These are phyloP conservation scores for Trichopria drosophilae DNA, from an alignment of 2,888 invertebrate genomes.

Conservation along the genomic window DNA sequence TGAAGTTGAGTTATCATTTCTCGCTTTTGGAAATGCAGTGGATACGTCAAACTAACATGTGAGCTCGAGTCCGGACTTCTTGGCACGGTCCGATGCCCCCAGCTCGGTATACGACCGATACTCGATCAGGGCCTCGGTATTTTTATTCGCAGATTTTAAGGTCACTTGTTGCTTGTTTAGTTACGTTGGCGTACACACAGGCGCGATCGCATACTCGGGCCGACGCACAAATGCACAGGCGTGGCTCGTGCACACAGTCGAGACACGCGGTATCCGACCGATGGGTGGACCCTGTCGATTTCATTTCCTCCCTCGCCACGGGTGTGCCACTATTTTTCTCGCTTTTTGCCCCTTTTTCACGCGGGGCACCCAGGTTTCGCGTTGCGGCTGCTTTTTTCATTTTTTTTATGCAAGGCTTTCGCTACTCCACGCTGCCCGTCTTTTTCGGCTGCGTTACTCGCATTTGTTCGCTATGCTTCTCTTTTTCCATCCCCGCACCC, in stretches of 20 bases:
- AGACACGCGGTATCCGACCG: slow-evolving; percentile 47
- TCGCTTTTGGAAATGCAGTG: too few species aligned
- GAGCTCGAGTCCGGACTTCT: slow-evolving; percentile 38
- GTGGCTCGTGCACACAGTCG: slow-evolving; percentile 33
- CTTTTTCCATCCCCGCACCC: slow-evolving; percentile 16
- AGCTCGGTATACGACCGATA: slow-evolving; percentile 41
- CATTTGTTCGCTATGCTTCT: slow-evolving; percentile 21
- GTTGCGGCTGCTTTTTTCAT: slow-evolving; percentile 40
- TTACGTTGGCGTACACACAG: slow-evolving; percentile 47
- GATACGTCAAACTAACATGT: too few species aligned
- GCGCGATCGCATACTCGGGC: slow-evolving; percentile 10
- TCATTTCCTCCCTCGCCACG: slow-evolving; percentile 44
- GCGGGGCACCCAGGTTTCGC: slow-evolving; percentile 41
- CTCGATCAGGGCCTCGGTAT: slow-evolving; percentile 51
- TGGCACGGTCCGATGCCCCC: slow-evolving; percentile 33
- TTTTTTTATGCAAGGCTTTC: slow-evolving; percentile 44
- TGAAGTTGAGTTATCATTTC: too few species aligned
- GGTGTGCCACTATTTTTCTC: slow-evolving; percentile 45
- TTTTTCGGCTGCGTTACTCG: slow-evolving; percentile 19
- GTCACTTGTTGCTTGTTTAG: slow-evolving; percentile 59
- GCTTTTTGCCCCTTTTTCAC: slow-evolving; percentile 39
- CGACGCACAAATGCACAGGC: slow-evolving; percentile 31
- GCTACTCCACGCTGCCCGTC: slow-evolving; percentile 36
- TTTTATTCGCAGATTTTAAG: slow-evolving; percentile 57
- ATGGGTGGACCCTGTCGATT: slow-evolving; percentile 57